Evolutionary conservation across 1,140 invertebrate genomes (phyloP).

Genomic region (Drosophila triauraria): DNA sequence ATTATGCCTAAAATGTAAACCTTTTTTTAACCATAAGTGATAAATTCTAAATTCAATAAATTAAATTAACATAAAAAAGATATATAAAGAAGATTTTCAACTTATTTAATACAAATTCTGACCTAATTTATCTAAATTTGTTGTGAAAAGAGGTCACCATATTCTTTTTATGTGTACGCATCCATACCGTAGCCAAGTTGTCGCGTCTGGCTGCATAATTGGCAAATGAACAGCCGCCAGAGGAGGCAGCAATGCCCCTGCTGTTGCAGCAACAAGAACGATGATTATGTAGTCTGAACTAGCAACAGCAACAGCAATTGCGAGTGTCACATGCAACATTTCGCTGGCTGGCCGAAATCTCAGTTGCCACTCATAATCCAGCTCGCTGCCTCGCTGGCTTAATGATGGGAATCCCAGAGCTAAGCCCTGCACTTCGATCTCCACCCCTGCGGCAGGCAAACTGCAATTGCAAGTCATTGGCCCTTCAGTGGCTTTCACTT

Average conservation of each 20-base stretch:
- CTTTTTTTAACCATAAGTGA: background rate
- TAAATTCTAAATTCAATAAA: background rate
- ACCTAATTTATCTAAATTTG: background rate
- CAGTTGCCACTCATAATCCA: slow-evolving; percentile 32
- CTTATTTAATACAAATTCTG: too few relatives aligned
- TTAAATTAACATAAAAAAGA: background rate
- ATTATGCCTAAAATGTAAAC: background rate
- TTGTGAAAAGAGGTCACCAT: background rate
- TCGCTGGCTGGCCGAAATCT: slow-evolving; percentile 30
- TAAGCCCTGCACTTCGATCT: slow-evolving; percentile 5
- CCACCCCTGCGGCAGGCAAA: background rate
- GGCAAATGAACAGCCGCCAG: slow-evolving; percentile 63
- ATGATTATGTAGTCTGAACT: slow-evolving; percentile 39
- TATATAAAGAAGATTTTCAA: too few relatives aligned
- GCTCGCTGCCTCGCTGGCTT: background rate
- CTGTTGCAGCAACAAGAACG: slow-evolving; percentile 30
- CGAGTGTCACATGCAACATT: slow-evolving; percentile 8
- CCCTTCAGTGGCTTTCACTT: slow-evolving; percentile 36
- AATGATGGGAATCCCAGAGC: background rate
- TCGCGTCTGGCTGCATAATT: slow-evolving; percentile 59
- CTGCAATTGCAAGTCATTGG: slow-evolving; percentile 64
- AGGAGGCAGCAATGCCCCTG: slow-evolving; percentile 7
- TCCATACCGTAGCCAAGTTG: slow-evolving; percentile 24
- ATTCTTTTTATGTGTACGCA: slow-evolving; percentile 9
- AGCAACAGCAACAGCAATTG: slow-evolving; percentile 12